Base-by-base conservation (phyloP, 2,797 vertebrate genomes). In the Yasuhikotakia modesta region DNA sequence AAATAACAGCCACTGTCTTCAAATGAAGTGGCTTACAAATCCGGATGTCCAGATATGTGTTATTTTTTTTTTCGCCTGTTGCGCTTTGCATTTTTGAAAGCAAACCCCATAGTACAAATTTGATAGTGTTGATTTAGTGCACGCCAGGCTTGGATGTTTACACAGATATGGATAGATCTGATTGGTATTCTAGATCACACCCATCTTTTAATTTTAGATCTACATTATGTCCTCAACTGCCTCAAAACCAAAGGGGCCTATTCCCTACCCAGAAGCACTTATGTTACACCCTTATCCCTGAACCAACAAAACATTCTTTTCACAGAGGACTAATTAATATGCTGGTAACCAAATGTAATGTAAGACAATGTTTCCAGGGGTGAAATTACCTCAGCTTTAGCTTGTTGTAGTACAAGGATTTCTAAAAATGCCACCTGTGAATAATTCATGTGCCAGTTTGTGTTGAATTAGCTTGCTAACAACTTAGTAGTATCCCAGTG, bases 361-460 rank as follows among this genome's bases (percentile, higher is more conserved):
- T 82, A 43, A 43, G 0, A 43, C 10, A 43, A 50, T 83, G 22
- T 46, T 64, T 79, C 81, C 79, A 61, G 70, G 85, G 81, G 75
- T 70, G 76, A 69, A 65, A 72, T 70, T 68, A 83, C 30, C 52
- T 43, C 45, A 60, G 80, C 77, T 78, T 86, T 83, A 77, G 46
- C 78, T 76, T 84, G 81, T 77, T 86, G 83, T 86, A 79, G 80
- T 86, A 89, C 74, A 71, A 85, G 78, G 60, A 82, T 85, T 86
- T 76, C 19, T 79, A 82, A 88, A 86, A 86, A 85, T 79, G 76
- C 43, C 12, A 7, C 3, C 50, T 11, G 72, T 92, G 86, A 91
- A 92, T 93, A 86, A 93, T 93, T 91, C 82, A 93, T 89, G 69
- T 30, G 58, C 71, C 72, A 81, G 86, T 88, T 87, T 89, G 85